These are phyloP conservation scores for Nemotelus pantherinus DNA, from an alignment of 2,888 invertebrate genomes.

Conservation along the genomic window DNA sequence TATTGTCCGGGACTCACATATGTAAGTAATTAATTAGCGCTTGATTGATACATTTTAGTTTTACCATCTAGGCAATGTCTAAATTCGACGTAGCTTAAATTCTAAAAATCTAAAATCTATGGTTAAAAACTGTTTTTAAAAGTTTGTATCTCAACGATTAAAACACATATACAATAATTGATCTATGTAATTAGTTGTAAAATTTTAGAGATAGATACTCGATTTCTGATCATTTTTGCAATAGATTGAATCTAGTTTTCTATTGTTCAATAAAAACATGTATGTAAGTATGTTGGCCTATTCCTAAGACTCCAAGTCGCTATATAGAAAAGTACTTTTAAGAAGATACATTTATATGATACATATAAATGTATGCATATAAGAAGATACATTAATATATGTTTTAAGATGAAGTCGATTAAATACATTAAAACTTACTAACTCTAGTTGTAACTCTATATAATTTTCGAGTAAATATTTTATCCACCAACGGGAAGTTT, in stretches of 20 bases:
- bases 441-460: background rate
- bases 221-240: background rate
- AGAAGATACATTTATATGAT: background rate
- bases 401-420: background rate
- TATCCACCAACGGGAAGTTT: constrained; percentile 39
- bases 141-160: background rate
- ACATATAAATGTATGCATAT: background rate
- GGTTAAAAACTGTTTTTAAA: too few relatives aligned
- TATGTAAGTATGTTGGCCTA: too few relatives aligned
- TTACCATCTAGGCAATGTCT: too few relatives aligned
- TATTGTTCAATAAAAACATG: too few relatives aligned
- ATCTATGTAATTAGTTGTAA: background rate
- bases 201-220: background rate
- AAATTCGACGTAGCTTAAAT: too few relatives aligned
- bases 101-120: too few relatives aligned
- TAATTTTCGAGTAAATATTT: constrained; percentile 41
- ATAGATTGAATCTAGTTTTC: background rate
- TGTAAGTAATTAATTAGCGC: too few relatives aligned
- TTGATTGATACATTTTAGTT: too few relatives aligned
- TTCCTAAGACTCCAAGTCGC: background rate
- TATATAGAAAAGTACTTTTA: constrained; percentile 22
- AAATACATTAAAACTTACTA: background rate
- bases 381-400: too few relatives aligned
- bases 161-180: constrained; percentile 3
- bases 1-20: too few relatives aligned